phyloP scores from a whole-genome alignment of 2,888 invertebrate species.

The Halictus quadricinctus region DNA sequence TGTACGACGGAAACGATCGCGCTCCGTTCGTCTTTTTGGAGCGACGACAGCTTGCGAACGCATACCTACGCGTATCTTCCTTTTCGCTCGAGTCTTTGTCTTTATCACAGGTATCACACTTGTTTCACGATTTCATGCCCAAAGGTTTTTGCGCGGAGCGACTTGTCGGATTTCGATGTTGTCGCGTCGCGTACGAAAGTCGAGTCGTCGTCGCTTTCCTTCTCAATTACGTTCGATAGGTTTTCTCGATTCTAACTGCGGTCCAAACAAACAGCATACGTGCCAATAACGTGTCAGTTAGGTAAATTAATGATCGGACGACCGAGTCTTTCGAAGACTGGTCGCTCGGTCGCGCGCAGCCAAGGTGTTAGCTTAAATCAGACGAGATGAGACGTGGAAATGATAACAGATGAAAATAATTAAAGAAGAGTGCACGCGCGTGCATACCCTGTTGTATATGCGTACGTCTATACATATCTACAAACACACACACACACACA shows the following conservation, averaged over 20 bases:
- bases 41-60: constrained; percentile 26
- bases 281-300: constrained; percentile 77
- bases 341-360: constrained; percentile 44
- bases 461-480: not conserved
- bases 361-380: constrained; percentile 54
- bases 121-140: not conserved
- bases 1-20: not conserved
- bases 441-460: not conserved
- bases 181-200: not conserved
- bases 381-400: not conserved
- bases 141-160: not conserved
- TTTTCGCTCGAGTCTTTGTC: constrained; percentile 13
- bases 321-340: not conserved
- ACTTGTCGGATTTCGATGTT: not conserved
- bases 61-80: not conserved
- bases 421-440: not conserved
- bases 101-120: constrained; percentile 1
- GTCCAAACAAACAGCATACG: constrained; percentile 78
- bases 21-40: not conserved
- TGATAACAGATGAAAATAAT: constrained; percentile 20
- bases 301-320: constrained; percentile 48
- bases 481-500: not conserved
- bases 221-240: constrained; percentile 17
- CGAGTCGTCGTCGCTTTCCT: constrained; percentile 12
- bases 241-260: constrained; percentile 70